Evolutionary conservation across 37 sponge, comb jelly and placozoan species (phyloP), one percentile per base, ranked within the genome.

Genomic region (Spongilla lacustris): DNA sequence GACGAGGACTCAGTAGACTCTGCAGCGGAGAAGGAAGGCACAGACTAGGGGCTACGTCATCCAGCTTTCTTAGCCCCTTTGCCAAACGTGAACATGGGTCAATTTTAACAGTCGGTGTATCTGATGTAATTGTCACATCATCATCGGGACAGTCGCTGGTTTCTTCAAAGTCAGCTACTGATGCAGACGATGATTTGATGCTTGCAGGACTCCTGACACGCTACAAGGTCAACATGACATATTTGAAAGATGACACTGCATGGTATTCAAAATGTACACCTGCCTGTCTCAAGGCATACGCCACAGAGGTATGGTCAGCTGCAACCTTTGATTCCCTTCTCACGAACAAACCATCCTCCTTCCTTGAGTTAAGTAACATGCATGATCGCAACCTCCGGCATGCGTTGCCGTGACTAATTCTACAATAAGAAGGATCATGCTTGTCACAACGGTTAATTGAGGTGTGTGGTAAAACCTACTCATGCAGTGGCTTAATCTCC

Each of bases 331-430:
- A 58, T 17, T 58, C 58, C 58, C 58, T 58, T 58, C 58, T 58
- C 58, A 58, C 58, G 58, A 58, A 58, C 58, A 58, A 58, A 58
- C 58, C 58, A 58, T 58, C 58, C 58, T 58, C 58, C 58, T 58
- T 58, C 58, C 58, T 58, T 8, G 58, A 58, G 58, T 58, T 17
- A 19, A 0, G 19, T 17, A 58, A 1, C 58, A 58, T 58, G 58
- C 58, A 58, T 14, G 58, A 58, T 58, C 58, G 58, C 58, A 58
- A 17, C 58, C 58, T 58, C 11, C 58, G 58, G 58, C 58, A 58
- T 58, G 58, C 58, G 14, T 58, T 8, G 19, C 21, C 58, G 58
- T 58, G 19, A 17, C 58, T 58, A 58, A 58, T 58, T 58, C 58
- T 58, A 58, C 58, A 17, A 17, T 17, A 58, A 8, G 58, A 58